phyloP scores from a whole-genome alignment of 2,888 invertebrate species.

The Helobdella robusta region DNA sequence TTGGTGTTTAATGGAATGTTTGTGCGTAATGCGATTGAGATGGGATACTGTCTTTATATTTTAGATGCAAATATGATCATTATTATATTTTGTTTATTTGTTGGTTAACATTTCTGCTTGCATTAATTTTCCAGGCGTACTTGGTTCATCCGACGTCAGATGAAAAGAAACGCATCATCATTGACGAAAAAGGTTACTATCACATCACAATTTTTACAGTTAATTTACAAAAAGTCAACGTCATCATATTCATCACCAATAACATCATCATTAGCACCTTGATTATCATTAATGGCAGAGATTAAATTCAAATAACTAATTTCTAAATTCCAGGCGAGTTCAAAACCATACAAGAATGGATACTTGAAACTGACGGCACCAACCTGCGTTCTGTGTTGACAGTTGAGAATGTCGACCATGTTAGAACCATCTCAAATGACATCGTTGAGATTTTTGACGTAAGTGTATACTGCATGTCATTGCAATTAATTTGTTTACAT shows the following conservation, averaged over 20 bases:
- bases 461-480: background rate
- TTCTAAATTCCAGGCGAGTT: no score
- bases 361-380: conserved; percentile 97
- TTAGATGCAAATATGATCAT: no score
- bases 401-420: conserved; percentile 92
- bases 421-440: conserved; percentile 93
- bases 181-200: conserved; percentile 47
- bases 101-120: background rate
- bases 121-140: conserved; percentile 60
- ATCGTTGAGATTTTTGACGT: conserved; percentile 91
- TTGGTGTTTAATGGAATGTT: background rate
- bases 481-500: no score
- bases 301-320: no score
- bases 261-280: no score
- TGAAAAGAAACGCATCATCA: conserved; percentile 91
- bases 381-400: conserved; percentile 93
- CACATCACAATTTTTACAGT: background rate
- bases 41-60: background rate
- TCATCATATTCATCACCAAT: background rate
- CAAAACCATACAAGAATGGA: conserved; percentile 95
- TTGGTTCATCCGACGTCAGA: conserved; percentile 98
- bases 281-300: no score
- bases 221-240: background rate
- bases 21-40: background rate
- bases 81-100: no score